A percentile compares a stretch with the other conserved stretches of the same genome.
Conservation (phyloP, 2,888 invertebrate species). For the Capitulum mitella region DNA sequence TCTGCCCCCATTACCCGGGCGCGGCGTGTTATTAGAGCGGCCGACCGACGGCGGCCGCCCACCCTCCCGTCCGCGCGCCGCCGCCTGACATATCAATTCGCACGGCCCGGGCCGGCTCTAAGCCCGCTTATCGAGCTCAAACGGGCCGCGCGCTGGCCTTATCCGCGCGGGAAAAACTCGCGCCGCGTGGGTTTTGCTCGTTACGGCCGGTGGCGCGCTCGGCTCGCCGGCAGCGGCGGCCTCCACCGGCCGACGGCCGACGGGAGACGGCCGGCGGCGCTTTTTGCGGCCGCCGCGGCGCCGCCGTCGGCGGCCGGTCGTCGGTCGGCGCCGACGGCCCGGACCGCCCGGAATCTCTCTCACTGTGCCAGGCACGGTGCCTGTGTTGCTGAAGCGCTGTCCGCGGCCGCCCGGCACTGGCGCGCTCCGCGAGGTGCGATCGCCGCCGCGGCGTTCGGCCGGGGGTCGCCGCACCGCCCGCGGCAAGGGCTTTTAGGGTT, state of each 20-base stretch:
- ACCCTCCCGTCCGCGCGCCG: not conserved
- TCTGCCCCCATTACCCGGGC: not conserved
- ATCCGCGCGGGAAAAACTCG: not conserved
- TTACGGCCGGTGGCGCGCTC: not conserved
- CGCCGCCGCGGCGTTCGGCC: no score
- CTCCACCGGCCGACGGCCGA: not conserved
- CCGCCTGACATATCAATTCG: not conserved
- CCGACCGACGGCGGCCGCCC: not conserved
- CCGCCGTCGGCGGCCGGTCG: not conserved
- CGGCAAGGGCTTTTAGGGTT: slow-evolving; percentile 1
- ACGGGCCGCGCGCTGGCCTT: not conserved
- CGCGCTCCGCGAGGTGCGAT: not conserved
- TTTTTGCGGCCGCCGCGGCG: not conserved
- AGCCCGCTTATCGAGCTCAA: not conserved
- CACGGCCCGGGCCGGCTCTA: not conserved
- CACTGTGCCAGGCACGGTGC: not conserved
- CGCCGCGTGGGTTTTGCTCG: not conserved
- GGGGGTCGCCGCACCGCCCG: not conserved
- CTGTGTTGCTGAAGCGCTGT: not conserved
- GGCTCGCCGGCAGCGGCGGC: not conserved
- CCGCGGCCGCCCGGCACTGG: no score
- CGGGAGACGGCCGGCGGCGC: not conserved
- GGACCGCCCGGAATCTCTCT: not conserved
- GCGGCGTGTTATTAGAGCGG: no score
- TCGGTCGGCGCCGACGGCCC: not conserved